Base-by-base conservation (phyloP, 2,113 vertebrate genomes). In the Erythrocercus mccallii region DNA sequence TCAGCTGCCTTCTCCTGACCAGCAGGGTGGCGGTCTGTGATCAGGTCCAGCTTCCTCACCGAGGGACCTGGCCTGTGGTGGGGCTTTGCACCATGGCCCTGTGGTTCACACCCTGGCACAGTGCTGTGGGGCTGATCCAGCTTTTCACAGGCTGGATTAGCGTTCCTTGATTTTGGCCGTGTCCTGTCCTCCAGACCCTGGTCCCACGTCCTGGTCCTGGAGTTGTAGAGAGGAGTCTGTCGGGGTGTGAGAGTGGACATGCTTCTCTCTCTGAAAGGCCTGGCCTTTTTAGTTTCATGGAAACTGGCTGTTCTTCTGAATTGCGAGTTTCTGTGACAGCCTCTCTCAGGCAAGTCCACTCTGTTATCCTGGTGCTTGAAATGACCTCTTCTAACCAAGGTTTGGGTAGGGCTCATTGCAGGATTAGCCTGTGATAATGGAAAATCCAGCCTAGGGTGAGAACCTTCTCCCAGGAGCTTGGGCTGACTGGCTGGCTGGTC, bases 291-390 rank as follows among this genome's bases (percentile, higher is more conserved):
- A 88, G 97, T 94, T 91, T 99, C 99, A 12, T 99, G 98, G 66
- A 99, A 99, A 91, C 99, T 99, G 53, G 98, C 98, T 2, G 99
- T 99, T 91, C 99, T 98, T 84, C 99, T 97, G 92, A 99, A 99
- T 69, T 99, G 98, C 2, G 98, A 96, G 77, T 98, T 98, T 88
- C 97, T 98, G 73, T 97, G 91, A 69, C 87, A 97, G 60, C 96
- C 79, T n/a, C 98, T 98, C 86, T 99, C 99, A 0, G 97, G 93
- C 78, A 98, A 98, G 80, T 98, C 99, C 68, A 98, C 98, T 97
- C 98, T 98, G 84, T 98, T 98, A n/a, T 98, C 98, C 4, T 96
- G 96, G 28, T 98, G 98, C 81, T 98, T 98, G 37, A 87, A 60
- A 94, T 97, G 98, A 68, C 95, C 96, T 97, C 71, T 98, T 90